A percentile compares a stretch with the other conserved stretches of the same genome.
Conservation (phyloP, 1,140 invertebrate genomes). For the Conopomorpha cramerella region DNA sequence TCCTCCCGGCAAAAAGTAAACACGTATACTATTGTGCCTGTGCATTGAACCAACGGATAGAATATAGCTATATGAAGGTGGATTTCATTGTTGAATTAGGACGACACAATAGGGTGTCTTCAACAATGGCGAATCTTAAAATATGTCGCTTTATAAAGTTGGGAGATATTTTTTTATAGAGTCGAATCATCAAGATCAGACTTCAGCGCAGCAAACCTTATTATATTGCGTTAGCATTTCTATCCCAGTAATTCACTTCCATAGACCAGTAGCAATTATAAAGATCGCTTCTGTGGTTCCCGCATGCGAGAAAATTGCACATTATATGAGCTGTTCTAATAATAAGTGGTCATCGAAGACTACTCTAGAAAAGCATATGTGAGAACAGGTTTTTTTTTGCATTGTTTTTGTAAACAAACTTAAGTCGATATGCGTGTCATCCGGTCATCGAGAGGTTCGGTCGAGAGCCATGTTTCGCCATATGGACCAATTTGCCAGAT, state of each 20-base stretch:
- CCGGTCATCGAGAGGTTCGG: constrained; percentile 33
- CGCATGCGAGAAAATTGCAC: constrained; percentile 39
- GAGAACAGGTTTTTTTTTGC: constrained; percentile 31
- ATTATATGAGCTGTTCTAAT: constrained; percentile 46
- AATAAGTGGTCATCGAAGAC: constrained; percentile 25
- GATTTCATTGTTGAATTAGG: constrained; percentile 33
- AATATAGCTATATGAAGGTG: constrained; percentile 25
- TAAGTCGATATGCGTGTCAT: constrained; percentile 22
- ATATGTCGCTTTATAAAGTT: constrained; percentile 27
- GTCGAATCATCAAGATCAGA: constrained; percentile 7
- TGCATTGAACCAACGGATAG: constrained; percentile 42
- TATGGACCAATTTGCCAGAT: constrained; percentile 18
- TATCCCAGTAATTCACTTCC: constrained; percentile 19
- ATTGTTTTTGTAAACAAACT: no score
- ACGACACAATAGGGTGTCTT: constrained; percentile 33
- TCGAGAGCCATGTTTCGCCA: constrained; percentile 19
- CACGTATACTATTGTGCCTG: constrained; percentile 37
- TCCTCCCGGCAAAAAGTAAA: constrained; percentile 46
- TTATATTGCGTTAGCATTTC: no score
- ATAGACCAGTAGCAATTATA: constrained; percentile 36
- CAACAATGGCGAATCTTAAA: constrained; percentile 39
- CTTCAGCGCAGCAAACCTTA: no score
- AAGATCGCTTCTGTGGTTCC: constrained; percentile 46
- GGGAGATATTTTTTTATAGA: constrained; percentile 16
- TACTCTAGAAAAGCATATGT: constrained; percentile 26